A percentile compares a stretch with the other conserved stretches of the same genome.
phyloP scores from a whole-genome alignment of 2,888 invertebrate species.

The Zaprionus lineosus region DNA sequence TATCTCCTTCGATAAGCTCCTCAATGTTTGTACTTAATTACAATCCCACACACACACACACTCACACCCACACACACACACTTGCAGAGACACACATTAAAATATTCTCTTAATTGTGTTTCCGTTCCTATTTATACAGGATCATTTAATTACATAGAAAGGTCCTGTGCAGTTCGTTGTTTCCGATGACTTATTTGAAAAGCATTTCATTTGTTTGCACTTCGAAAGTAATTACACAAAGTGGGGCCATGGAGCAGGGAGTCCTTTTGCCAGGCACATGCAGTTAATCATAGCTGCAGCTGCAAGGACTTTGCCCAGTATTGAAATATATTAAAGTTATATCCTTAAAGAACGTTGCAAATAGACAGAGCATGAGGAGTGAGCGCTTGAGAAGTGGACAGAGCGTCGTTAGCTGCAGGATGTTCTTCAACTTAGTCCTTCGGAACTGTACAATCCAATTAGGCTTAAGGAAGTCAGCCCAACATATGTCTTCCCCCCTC shows the following conservation, averaged over 20 bases:
- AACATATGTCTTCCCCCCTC: constrained; percentile 3
- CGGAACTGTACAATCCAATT: constrained; percentile 35
- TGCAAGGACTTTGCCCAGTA: no score
- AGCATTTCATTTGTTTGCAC: constrained; percentile 35
- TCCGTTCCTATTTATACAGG: constrained; percentile 36
- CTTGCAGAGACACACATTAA: constrained; percentile 15
- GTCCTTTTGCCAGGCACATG: no score
- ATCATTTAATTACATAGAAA: constrained; percentile 62
- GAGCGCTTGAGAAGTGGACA: no score
- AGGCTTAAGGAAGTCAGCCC: constrained; percentile 32
- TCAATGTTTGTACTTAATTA: constrained; percentile 49
- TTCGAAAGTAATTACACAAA: constrained; percentile 8
- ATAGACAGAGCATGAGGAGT: no score
- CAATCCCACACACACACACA: constrained; percentile 23
- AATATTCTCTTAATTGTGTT: neutral
- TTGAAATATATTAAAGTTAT: no score
- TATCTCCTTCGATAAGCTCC: neutral
- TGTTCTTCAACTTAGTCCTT: no score
- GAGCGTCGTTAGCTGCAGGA: no score
- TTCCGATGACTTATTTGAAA: constrained; percentile 38
- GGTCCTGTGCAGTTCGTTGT: constrained; percentile 40
- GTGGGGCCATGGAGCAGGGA: no score
- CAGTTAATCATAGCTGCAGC: no score
- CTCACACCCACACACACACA: constrained; percentile 3
- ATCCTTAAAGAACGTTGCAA: no score